Base-by-base conservation (phyloP, 2,113 vertebrate species). In the Eurystomus gularis region DNA sequence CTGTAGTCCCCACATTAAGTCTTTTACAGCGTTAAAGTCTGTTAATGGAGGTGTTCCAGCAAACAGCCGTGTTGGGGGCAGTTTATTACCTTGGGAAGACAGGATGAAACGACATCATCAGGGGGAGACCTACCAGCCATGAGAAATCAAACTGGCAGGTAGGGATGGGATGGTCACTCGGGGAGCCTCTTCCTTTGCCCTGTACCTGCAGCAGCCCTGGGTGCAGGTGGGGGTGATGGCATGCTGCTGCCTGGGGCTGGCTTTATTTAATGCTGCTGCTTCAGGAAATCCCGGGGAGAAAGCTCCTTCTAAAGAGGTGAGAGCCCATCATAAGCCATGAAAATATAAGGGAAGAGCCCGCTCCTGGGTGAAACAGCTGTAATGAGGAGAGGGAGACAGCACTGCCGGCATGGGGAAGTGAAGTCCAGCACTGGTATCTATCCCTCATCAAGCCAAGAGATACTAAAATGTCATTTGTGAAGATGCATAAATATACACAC, bases 331-430 rank as follows among this genome's bases (percentile, higher is more conserved):
- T 42, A 12, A 57, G 62, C 58, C 18, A 10, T 7, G 4, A 35
- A 60, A 84, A n/a, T 12, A 11, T 2, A 29, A 0, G 3, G 10
- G 28, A 21, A 57, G 62, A 61, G 66, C 3, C 42, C 61, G 40
- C 49, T 85, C 40, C 33, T 57, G 75, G 37, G 15, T 15, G 61
- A 35, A 68, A 79, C 13, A 57, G 13, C 9, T 79, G 39, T 44
- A 44, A 44, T 54, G 71, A 9, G 9, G 33, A 37, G 12, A 6
- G 24, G 52, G 58, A 60, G 64, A 61, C 51, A 85, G 8, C 0
- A 0, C 65, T 4, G 13, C 69, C 0, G 0, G 64, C 44, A 39
- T 0, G 3, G 26, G 18, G 20, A 66, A 26, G 37, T 3, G 17
- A 62, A 78, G 48, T 61, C 17, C 29, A 82, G 37, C 3, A 1